Conservation (phyloP, 2,888 invertebrate species). For the Pyrocoelia pectoralis region DNA sequence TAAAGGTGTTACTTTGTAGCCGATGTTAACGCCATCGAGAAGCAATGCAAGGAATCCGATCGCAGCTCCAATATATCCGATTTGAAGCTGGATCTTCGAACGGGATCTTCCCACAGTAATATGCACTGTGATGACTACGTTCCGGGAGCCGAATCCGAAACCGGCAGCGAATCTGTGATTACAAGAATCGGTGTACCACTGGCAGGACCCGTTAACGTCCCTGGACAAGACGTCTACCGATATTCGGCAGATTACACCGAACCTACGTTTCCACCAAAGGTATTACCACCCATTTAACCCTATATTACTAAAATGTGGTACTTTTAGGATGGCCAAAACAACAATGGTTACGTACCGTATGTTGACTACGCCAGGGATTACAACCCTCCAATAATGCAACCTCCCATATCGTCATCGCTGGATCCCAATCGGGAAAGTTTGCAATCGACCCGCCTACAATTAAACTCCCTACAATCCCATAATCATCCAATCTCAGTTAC, state of each 20-base stretch:
- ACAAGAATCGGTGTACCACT: conserved; percentile 75
- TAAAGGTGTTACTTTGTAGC: conserved; percentile 40
- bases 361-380: conserved; percentile 90
- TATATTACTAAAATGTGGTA: not conserved
- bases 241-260: conserved; percentile 82
- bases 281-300: conserved; percentile 36
- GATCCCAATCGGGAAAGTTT: conserved; percentile 55
- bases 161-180: conserved; percentile 63
- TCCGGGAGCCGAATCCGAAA: conserved; percentile 64
- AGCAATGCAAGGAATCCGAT: conserved; percentile 80
- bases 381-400: conserved; percentile 77
- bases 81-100: conserved; percentile 87
- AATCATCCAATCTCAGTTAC: conserved; percentile 51
- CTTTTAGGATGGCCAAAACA: conserved; percentile 78
- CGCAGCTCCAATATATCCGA: conserved; percentile 93
- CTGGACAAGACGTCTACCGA: conserved; percentile 72
- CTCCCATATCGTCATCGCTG: conserved; percentile 65
- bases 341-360: conserved; percentile 87
- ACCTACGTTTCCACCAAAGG: conserved; percentile 79
- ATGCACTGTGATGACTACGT: conserved; percentile 64
- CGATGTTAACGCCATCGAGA: conserved; percentile 64
- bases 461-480: conserved; percentile 57
- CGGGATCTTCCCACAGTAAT: conserved; percentile 82
- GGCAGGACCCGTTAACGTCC: conserved; percentile 80
- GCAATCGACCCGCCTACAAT: conserved; percentile 59